Conservation (phyloP, 2,113 vertebrate species). For the Aptenodytes patagonicus region DNA sequence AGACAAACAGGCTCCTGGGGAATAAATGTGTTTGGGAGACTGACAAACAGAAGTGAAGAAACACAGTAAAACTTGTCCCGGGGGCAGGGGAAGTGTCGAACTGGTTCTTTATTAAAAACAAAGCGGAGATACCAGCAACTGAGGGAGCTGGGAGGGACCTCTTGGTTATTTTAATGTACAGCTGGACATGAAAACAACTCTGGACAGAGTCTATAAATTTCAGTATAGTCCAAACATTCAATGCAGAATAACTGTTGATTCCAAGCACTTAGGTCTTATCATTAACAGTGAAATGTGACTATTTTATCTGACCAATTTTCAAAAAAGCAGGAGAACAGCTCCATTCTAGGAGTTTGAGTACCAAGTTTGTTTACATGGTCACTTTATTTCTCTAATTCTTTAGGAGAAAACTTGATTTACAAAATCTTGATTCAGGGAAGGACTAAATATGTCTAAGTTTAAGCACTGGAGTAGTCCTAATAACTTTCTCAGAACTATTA, state of each 20-base stretch:
- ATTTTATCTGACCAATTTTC: background rate
- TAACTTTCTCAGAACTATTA: background rate
- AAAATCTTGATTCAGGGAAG: background rate
- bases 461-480: background rate
- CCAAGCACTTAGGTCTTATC: background rate
- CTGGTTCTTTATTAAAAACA: background rate
- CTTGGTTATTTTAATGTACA: background rate
- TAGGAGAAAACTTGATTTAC: background rate
- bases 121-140: background rate
- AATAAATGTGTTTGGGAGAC: background rate
- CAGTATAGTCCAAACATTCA: background rate
- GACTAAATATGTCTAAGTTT: background rate
- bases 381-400: background rate
- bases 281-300: background rate
- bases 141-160: background rate
- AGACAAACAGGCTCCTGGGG: background rate
- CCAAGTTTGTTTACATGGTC: background rate
- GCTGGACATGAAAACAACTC: background rate
- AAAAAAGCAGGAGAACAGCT: background rate
- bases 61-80: background rate
- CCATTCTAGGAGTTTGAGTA: background rate
- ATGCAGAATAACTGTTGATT: background rate
- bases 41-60: background rate
- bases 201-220: background rate
- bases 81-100: background rate